Base-by-base conservation (phyloP, 2,888 invertebrate species). In the Zygaena filipendulae region DNA sequence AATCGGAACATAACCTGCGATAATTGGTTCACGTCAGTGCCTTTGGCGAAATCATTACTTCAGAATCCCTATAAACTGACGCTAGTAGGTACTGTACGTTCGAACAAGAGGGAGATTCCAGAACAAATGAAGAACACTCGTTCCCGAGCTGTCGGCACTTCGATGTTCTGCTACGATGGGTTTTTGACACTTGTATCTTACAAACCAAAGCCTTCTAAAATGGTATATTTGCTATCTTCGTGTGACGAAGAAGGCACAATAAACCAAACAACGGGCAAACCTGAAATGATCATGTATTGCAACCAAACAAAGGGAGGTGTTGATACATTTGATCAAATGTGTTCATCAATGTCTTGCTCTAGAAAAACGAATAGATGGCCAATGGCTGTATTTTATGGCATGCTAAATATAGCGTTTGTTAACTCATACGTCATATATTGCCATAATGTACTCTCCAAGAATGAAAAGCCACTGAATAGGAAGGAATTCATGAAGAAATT, bases 11-110 rank as follows among this genome's bases (percentile, higher is more conserved):
- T 37, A 2, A 38, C 33, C 3, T 30, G 30, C 10, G 55, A 58
- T 31, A 59, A 58, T 30, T 56, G 52, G 54, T 58, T 56, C 28
- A 51, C 50, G 3, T 54, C 49, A 6, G 35, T 55, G 7, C 35
- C 41, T 9, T 29, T 54, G 5, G 49, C 47, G 3, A 47, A 51
- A 29, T 30, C 32, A 7, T 25, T 53, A 24, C 38, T 51, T 13
- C 11, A 39, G 25, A 30, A 39, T 13, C 53, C 51, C 10, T 52
- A 54, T 27, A 49, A 49, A 27, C 22, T 54, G 25, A 52, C 49
- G 3, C 21, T 52, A 8, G 33, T 50, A 9, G 49, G 50, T n/a
- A 56, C 54, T 12, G 21, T 52, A 23, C 18, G 51, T 23, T 42
- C 46, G 29, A 57, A 55, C 35, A 52, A 58, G 40, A 30, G 40